phyloP scores from a whole-genome alignment of 2,888 invertebrate species.

The Alviniconcha strummeri region DNA sequence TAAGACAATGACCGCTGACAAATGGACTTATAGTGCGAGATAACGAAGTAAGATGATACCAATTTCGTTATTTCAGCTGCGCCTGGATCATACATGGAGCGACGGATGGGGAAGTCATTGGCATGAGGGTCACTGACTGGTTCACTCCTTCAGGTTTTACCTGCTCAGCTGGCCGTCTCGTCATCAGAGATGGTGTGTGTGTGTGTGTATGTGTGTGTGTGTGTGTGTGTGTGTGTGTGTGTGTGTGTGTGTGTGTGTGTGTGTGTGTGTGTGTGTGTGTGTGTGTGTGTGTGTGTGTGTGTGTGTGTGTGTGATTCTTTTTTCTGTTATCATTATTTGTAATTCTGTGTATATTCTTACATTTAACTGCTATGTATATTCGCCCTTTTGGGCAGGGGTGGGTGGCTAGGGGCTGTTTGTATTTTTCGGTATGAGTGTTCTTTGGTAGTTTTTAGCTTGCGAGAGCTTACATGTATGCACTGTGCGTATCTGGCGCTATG shows the following conservation, averaged over 20 bases:
- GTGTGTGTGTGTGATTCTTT: neutral
- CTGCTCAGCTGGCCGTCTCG: conserved; percentile 12
- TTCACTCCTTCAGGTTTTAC: conserved; percentile 21
- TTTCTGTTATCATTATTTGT: too few relatives aligned
- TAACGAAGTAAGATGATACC: too few relatives aligned
- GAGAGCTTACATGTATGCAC: neutral
- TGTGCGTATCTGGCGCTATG: too few relatives aligned
- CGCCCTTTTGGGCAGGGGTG: neutral
- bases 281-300: conserved; percentile 17
- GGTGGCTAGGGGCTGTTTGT: neutral
- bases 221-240: conserved; percentile 14
- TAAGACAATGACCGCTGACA: too few relatives aligned
- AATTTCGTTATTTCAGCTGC: neutral
- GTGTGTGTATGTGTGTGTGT: conserved; percentile 26
- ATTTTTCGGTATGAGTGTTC: too few relatives aligned
- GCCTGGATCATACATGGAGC: conserved; percentile 18
- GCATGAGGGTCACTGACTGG: conserved; percentile 21
- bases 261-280: conserved; percentile 11
- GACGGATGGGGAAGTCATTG: conserved; percentile 19
- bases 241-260: conserved; percentile 1
- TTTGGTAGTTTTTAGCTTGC: neutral
- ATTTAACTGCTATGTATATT: too few relatives aligned
- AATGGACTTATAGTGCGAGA: too few relatives aligned
- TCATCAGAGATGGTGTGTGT: conserved; percentile 24
- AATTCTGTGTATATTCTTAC: too few relatives aligned